Conservation (phyloP, 2,113 vertebrate genomes). For the Dipodomys stephensi region DNA sequence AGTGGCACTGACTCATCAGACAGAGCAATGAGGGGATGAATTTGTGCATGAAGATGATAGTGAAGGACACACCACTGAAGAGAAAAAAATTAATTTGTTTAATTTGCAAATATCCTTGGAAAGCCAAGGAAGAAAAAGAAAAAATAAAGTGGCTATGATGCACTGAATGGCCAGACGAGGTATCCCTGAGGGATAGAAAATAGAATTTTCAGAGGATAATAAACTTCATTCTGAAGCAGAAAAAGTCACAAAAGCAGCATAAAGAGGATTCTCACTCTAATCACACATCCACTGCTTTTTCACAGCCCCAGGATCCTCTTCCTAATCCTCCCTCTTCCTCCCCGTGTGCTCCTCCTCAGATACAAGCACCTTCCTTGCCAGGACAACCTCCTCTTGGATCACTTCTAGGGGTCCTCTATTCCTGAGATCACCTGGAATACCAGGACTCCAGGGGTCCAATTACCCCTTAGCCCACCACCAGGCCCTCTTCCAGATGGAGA, state of each 20-base stretch:
- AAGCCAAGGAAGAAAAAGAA: neutral
- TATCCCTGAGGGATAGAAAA: neutral
- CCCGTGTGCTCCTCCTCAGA: neutral
- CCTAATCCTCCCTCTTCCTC: too few relatives aligned
- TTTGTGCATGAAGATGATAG: neutral
- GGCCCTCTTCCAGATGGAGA: slow-evolving; percentile 88
- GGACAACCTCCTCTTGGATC: neutral
- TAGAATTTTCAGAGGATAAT: neutral
- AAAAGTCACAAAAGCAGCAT: neutral
- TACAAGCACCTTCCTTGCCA: neutral
- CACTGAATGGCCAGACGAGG: neutral
- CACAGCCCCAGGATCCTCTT: neutral
- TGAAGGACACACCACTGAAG: neutral
- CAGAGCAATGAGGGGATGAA: neutral
- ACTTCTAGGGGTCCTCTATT: slow-evolving; percentile 94
- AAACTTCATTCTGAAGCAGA: too few relatives aligned
- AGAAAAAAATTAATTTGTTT: neutral
- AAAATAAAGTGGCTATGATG: neutral
- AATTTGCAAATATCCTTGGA: neutral
- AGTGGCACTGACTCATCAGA: too few relatives aligned
- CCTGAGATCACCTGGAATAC: slow-evolving; percentile 94
- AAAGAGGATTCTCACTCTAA: neutral
- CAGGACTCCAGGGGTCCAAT: slow-evolving; percentile 93
- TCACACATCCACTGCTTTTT: neutral
- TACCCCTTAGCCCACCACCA: slow-evolving; percentile 94